Evolutionary conservation across 2,113 vertebrate genomes (phyloP).

Genomic region (Pedionomus torquatus): DNA sequence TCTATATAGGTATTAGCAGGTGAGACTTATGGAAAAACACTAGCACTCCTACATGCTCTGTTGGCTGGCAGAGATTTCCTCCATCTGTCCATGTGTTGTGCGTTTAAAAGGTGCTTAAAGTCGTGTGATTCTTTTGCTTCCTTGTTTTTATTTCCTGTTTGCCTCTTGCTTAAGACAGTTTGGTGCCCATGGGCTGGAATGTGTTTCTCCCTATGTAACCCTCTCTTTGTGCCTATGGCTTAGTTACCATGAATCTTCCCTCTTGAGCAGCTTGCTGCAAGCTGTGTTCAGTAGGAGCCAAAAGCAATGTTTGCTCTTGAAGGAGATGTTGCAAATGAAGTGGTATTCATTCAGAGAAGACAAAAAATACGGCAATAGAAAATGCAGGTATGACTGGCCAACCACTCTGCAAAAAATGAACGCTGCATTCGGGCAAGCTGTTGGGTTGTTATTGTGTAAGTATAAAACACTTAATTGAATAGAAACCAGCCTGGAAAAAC

Average conservation of each 20-base stretch:
- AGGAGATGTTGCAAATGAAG: not conserved
- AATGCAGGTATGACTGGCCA: not conserved
- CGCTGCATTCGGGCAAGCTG: not conserved
- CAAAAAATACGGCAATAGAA: not conserved
- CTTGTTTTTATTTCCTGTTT: not conserved
- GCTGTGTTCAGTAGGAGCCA: not conserved
- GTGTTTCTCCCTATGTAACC: not conserved
- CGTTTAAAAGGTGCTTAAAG: not conserved
- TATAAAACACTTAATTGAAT: not conserved
- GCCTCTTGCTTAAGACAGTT: not conserved
- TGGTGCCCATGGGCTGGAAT: not conserved
- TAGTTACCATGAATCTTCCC: not conserved
- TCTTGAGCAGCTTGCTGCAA: not conserved
- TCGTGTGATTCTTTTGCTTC: not conserved
- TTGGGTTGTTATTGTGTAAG: not conserved
- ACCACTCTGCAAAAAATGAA: not conserved
- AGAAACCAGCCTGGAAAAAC: constrained; percentile 7
- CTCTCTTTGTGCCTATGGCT: not conserved
- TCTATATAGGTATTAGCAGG: not conserved
- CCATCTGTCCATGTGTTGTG: not conserved
- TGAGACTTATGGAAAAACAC: not conserved
- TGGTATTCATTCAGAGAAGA: not conserved
- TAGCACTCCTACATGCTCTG: accelerated
- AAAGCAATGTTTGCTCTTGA: not conserved
- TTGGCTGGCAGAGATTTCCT: not conserved